phyloP scores from a whole-genome alignment of 2,113 vertebrate species.

The Tricholaema leucomelas region DNA sequence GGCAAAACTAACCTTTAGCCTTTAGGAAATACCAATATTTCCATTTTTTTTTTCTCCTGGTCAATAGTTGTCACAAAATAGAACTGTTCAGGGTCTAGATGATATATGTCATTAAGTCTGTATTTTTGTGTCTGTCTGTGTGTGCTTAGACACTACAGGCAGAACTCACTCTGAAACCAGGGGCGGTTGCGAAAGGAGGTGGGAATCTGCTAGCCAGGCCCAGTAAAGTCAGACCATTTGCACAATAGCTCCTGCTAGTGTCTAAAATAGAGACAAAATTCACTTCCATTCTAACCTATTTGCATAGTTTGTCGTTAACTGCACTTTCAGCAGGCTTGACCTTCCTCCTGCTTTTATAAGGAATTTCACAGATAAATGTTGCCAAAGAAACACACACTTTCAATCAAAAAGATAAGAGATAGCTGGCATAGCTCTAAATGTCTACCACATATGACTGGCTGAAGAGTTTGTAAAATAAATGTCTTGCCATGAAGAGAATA shows the following conservation, averaged over 20 bases:
- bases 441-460: background rate
- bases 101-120: background rate
- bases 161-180: background rate
- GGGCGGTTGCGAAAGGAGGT: background rate
- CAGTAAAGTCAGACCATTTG: background rate
- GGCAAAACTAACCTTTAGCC: background rate
- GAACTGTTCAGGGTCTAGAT: background rate
- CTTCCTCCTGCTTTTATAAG: slow-evolving; percentile 55
- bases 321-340: background rate
- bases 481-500: slow-evolving; percentile 21
- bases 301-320: background rate
- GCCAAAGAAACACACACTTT: slow-evolving; percentile 62
- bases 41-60: background rate
- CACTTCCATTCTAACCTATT: background rate
- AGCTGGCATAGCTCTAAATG: slow-evolving; percentile 32
- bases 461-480: slow-evolving; percentile 62
- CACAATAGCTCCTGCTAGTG: background rate
- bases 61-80: background rate
- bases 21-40: background rate
- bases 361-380: slow-evolving; percentile 60
- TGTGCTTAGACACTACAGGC: background rate
- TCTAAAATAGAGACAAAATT: background rate
- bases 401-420: slow-evolving; percentile 61
- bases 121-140: background rate
- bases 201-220: background rate